Conservation (phyloP, 2,113 vertebrate species). For the Mustela nigripes region DNA sequence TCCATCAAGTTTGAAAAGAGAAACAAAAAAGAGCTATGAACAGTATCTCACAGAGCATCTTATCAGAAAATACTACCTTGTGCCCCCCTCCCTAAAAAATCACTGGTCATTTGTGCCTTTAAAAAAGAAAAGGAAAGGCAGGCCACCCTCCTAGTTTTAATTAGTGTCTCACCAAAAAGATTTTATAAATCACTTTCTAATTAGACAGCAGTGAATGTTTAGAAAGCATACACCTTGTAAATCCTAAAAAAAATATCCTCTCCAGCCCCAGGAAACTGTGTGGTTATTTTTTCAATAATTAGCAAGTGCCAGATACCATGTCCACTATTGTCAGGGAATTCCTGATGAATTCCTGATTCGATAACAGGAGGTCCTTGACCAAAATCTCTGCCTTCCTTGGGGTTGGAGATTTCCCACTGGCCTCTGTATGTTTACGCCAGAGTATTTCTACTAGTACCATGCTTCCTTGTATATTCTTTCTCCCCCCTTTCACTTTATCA, state of each 20-base stretch:
- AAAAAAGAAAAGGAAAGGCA: background rate
- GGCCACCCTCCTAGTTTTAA: background rate
- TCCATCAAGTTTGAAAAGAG: background rate
- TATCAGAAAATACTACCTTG: background rate
- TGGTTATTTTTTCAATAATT: background rate
- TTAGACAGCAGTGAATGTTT: background rate
- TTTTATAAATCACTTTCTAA: background rate
- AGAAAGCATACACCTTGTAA: background rate
- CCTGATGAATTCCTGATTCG: accelerated
- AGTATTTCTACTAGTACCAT: background rate
- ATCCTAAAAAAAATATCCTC: background rate
- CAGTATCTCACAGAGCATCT: background rate
- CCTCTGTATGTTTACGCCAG: background rate
- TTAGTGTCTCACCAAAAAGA: background rate
- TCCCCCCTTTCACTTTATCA: background rate
- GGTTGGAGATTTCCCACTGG: background rate
- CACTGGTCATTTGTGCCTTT: background rate
- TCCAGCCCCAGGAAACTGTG: background rate
- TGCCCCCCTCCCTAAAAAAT: background rate
- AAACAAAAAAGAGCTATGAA: background rate
- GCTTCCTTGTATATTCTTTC: background rate
- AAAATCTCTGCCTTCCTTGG: background rate
- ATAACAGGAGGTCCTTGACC: no score
- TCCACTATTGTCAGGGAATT: background rate
- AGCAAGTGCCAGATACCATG: background rate